These are phyloP conservation scores for Tiliqua scincoides DNA, from an alignment of 2,113 vertebrate species.

Conservation along the genomic window DNA sequence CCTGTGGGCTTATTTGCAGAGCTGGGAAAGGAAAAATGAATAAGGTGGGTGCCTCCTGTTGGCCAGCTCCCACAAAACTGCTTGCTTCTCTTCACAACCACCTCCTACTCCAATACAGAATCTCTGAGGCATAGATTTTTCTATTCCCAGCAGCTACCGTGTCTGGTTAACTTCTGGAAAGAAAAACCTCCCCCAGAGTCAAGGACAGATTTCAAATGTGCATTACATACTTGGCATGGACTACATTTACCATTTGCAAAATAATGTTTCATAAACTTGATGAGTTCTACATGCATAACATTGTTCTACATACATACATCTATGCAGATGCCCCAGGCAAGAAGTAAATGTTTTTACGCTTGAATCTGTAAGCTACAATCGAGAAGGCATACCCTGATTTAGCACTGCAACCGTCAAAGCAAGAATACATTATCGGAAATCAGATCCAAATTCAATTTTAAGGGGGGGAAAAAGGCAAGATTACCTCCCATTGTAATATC, in stretches of 20 bases:
- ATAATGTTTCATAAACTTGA: background rate
- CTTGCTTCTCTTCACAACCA: too few species aligned
- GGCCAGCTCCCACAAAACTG: too few species aligned
- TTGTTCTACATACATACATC: background rate
- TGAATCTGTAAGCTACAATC: background rate
- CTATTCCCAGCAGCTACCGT: background rate
- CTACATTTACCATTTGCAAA: background rate
- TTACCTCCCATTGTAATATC: background rate
- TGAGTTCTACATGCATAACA: background rate
- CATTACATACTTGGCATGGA: too few species aligned
- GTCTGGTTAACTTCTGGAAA: slow-evolving; percentile 1
- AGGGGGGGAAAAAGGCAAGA: background rate
- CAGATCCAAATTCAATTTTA: background rate
- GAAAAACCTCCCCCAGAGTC: background rate
- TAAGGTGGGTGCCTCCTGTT: background rate
- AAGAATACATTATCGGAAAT: background rate
- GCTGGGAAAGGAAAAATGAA: background rate
- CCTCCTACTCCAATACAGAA: too few species aligned
- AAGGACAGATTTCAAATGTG: background rate
- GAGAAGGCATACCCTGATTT: background rate
- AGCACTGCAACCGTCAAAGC: background rate
- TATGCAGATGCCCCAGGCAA: background rate
- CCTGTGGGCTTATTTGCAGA: background rate
- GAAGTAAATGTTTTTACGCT: background rate
- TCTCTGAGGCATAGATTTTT: background rate